Conservation (phyloP, 2,113 vertebrate genomes). For the Conger conger region DNA sequence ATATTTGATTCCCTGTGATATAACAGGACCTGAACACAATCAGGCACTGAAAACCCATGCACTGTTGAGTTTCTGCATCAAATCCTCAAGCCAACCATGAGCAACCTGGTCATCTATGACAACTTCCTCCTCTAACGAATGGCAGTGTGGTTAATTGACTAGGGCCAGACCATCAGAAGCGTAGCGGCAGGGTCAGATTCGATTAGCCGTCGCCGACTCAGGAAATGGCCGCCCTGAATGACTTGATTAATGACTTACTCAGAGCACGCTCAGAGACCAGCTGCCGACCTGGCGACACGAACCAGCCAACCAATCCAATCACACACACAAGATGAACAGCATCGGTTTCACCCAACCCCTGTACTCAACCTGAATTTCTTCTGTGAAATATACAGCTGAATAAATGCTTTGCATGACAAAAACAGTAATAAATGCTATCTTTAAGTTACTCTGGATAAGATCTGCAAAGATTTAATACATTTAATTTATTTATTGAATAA, state of each 20-base stretch:
- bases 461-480: no score
- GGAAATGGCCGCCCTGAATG: neutral
- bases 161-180: neutral
- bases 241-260: neutral
- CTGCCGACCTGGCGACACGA: neutral
- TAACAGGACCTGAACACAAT: neutral
- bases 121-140: conserved; percentile 12
- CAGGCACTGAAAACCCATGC: neutral
- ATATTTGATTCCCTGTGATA: no score
- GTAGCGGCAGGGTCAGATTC: conserved; percentile 8
- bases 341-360: neutral
- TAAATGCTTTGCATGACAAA: no score
- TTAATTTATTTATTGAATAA: no score
- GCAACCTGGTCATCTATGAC: neutral
- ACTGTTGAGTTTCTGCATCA: neutral
- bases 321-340: neutral
- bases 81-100: neutral
- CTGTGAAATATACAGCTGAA: neutral
- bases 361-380: no score
- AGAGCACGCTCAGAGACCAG: neutral
- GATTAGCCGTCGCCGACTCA: conserved; percentile 8
- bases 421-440: no score
- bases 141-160: neutral
- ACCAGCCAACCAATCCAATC: neutral
- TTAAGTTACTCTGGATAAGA: no score